A percentile compares a stretch with the other conserved stretches of the same genome.
phyloP scores from a whole-genome alignment of 2,797 vertebrate genomes.

The Allobates femoralis region DNA sequence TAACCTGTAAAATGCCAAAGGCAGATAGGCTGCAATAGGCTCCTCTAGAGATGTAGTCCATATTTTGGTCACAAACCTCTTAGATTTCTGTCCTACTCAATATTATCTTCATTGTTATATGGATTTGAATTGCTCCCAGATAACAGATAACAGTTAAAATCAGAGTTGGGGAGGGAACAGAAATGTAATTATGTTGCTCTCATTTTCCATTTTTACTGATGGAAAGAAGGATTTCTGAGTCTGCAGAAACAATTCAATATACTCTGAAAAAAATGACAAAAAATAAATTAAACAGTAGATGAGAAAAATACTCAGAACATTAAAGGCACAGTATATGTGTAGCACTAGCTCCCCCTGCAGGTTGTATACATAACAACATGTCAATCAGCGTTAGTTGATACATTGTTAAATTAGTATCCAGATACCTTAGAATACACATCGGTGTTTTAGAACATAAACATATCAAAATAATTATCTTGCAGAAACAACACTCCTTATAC shows the following conservation, averaged over 20 bases:
- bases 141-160: slow-evolving; percentile 39
- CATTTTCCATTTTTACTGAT: slow-evolving; percentile 59
- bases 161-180: slow-evolving; percentile 35
- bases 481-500: not conserved
- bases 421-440: not conserved
- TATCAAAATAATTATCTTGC: not conserved
- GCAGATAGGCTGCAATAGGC: not conserved
- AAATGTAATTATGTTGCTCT: slow-evolving; percentile 57
- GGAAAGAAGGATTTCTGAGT: slow-evolving; percentile 60
- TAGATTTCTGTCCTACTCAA: slow-evolving; percentile 21
- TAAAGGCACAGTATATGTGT: not conserved
- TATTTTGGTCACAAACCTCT: slow-evolving; percentile 4
- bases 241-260: slow-evolving; percentile 62
- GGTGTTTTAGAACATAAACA: not conserved
- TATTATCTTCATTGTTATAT: slow-evolving; percentile 39
- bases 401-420: not conserved
- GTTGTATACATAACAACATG: not conserved
- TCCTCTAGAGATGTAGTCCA: not conserved
- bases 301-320: slow-evolving; percentile 40
- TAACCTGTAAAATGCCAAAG: not conserved
- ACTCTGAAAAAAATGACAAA: slow-evolving; percentile 37
- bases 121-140: slow-evolving; percentile 49
- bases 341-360: slow-evolving; percentile 49
- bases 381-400: slow-evolving; percentile 1
- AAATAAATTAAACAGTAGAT: slow-evolving; percentile 46